Conservation (phyloP, 2,113 vertebrate genomes). For the Litocranius walleri region DNA sequence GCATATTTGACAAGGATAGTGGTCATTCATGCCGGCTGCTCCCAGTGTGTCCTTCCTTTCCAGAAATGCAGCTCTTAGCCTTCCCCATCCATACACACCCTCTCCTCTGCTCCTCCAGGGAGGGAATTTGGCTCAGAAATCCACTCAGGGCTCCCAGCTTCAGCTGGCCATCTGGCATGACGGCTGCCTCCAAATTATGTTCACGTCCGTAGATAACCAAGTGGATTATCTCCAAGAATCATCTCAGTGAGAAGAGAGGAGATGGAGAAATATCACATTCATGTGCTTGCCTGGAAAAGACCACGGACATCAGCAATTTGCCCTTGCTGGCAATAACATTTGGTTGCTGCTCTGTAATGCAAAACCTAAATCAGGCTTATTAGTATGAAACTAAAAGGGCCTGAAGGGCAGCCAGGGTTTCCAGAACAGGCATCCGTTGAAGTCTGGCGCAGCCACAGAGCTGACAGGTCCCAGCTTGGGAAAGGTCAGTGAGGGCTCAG, state of each 20-base stretch:
- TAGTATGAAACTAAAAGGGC: constrained; percentile 13
- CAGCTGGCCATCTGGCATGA: constrained; percentile 49
- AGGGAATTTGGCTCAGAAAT: constrained; percentile 13
- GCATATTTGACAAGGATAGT: background rate
- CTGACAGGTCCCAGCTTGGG: background rate
- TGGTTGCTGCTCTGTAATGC: background rate
- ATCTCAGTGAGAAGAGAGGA: constrained; percentile 23
- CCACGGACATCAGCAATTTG: background rate
- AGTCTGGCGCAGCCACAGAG: background rate
- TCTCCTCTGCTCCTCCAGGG: background rate
- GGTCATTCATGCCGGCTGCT: background rate
- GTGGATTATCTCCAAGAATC: constrained; percentile 43
- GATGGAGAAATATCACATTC: background rate
- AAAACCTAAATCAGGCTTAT: constrained; percentile 1
- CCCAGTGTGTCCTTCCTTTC: background rate
- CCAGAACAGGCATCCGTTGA: background rate
- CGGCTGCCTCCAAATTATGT: constrained; percentile 31
- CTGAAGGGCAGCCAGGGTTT: background rate
- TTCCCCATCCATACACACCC: background rate
- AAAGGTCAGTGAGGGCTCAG: constrained; percentile 2
- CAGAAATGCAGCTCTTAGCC: background rate
- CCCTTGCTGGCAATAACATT: background rate
- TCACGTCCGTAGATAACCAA: background rate
- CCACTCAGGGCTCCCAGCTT: background rate
- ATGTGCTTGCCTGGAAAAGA: constrained; percentile 36